A percentile compares a stretch with the other conserved stretches of the same genome.
These are phyloP conservation scores for Apamea sordens DNA, from an alignment of 2,888 invertebrate genomes.

Conservation along the genomic window DNA sequence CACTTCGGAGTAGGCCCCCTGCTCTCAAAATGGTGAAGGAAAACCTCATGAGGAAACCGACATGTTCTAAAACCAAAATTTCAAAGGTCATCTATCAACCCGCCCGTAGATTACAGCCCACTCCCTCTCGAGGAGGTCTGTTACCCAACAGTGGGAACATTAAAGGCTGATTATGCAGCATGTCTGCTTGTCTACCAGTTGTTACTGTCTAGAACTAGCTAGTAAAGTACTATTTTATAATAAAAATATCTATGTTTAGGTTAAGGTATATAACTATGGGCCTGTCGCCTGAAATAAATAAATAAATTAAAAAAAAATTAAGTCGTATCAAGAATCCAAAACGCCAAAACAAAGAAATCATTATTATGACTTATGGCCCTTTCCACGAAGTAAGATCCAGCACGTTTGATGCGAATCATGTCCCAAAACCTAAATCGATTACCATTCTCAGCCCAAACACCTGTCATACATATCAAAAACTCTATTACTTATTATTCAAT, in stretches of 20 bases:
- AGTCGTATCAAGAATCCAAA: background rate
- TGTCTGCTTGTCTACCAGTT: background rate
- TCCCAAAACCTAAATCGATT: conserved; percentile 34
- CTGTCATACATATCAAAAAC: conserved; percentile 59
- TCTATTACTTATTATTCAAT: conserved; percentile 58
- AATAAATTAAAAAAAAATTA: too few species aligned
- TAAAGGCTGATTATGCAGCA: background rate
- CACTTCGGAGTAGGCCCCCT: too few species aligned
- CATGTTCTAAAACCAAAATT: background rate
- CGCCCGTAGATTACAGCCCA: background rate
- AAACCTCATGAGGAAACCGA: background rate
- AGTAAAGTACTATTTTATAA: too few species aligned
- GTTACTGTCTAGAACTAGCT: too few species aligned
- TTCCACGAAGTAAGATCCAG: conserved; percentile 41
- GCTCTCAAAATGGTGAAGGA: background rate
- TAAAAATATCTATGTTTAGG: too few species aligned
- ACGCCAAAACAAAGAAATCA: conserved; percentile 25
- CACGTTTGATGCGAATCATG: conserved; percentile 33
- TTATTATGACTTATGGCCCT: conserved; percentile 24
- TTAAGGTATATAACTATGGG: too few species aligned
- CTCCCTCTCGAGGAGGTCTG: background rate
- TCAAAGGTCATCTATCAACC: background rate
- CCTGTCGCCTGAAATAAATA: too few species aligned
- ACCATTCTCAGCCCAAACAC: conserved; percentile 20
- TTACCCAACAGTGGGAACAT: background rate